Conservation (phyloP, 1,140 invertebrate genomes). For the Sminthurides bifidus region DNA sequence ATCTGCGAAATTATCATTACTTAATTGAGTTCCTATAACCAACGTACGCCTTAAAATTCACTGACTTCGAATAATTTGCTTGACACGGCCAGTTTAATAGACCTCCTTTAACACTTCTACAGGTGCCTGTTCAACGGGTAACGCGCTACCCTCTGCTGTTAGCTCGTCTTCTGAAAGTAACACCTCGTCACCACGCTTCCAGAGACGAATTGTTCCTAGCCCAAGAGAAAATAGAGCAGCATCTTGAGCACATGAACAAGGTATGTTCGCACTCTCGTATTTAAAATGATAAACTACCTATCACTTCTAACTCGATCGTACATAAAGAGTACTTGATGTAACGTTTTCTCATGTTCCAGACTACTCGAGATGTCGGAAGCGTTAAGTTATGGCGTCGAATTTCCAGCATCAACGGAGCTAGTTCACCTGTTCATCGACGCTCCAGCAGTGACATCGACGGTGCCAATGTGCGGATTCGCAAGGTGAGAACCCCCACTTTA, state of each 20-base stretch:
- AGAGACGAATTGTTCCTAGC: slow-evolving; percentile 61
- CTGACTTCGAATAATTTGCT: too few species aligned
- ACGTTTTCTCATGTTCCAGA: slow-evolving; percentile 36
- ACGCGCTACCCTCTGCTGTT: slow-evolving; percentile 86
- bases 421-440: slow-evolving; percentile 13
- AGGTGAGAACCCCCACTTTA: too few species aligned
- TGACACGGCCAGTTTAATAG: too few species aligned
- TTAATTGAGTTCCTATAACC: too few species aligned
- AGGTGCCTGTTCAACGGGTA: slow-evolving; percentile 78
- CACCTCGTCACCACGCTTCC: slow-evolving; percentile 62
- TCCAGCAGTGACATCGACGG: slow-evolving; percentile 25
- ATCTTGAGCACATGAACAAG: slow-evolving; percentile 89
- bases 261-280: slow-evolving; percentile 33
- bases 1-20: too few species aligned
- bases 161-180: slow-evolving; percentile 81
- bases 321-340: neutral
- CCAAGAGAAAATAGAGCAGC: slow-evolving; percentile 80
- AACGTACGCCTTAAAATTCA: too few species aligned
- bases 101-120: too few species aligned
- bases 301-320: neutral
- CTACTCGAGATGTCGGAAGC: slow-evolving; percentile 73
- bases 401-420: slow-evolving; percentile 54
- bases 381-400: slow-evolving; percentile 81
- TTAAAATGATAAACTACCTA: neutral
- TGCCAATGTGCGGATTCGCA: slow-evolving; percentile 26